These are phyloP conservation scores for Chiloscyllium punctatum DNA, from an alignment of 2,797 vertebrate genomes.

Conservation along the genomic window DNA sequence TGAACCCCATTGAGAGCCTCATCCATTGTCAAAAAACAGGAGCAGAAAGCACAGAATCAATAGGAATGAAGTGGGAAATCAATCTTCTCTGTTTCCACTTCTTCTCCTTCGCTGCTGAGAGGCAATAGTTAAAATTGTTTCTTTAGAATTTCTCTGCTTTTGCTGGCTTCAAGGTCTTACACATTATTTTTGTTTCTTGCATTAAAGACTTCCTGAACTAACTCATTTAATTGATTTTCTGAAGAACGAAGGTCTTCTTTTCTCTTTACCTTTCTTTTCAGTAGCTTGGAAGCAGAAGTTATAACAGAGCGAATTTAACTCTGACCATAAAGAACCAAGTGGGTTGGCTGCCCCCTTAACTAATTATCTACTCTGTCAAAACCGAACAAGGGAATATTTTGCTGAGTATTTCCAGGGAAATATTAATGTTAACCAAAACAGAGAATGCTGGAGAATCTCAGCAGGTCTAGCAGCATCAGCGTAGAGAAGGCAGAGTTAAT, in stretches of 20 bases:
- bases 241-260: neutral
- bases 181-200: neutral
- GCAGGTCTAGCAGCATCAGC: too few relatives aligned
- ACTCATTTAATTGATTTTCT: neutral
- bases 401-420: neutral
- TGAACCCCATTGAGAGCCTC: neutral
- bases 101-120: neutral
- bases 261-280: neutral
- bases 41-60: neutral
- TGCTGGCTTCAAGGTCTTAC: neutral
- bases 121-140: neutral
- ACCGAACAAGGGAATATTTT: neutral
- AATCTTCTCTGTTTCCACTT: neutral
- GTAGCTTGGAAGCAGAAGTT: neutral
- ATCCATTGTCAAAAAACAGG: neutral
- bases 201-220: neutral
- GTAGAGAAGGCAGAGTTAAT: too few relatives aligned
- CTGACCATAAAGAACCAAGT: neutral
- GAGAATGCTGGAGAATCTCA: too few relatives aligned
- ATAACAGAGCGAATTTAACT: neutral
- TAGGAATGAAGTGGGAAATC: neutral
- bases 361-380: neutral
- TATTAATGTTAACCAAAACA: neutral
- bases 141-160: neutral
- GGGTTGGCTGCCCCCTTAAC: neutral